Conservation (phyloP, 2,797 vertebrate species). For the Phyllotis vaccarum region DNA sequence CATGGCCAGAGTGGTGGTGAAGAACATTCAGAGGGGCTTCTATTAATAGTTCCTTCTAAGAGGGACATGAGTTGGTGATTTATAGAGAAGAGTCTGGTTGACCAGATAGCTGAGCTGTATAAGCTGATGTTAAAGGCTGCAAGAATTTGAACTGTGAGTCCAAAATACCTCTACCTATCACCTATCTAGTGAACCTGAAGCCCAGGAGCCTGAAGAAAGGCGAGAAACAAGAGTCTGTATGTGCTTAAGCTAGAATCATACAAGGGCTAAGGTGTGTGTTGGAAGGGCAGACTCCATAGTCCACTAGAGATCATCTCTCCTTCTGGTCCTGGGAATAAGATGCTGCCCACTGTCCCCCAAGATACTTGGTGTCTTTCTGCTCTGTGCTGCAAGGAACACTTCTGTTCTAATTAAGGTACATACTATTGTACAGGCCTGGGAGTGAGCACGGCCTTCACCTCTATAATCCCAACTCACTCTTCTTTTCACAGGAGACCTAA, state of each 20-base stretch:
- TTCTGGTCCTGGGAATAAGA: not conserved
- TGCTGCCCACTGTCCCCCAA: accelerated
- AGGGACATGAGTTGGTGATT: not conserved
- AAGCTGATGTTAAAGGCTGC: not conserved
- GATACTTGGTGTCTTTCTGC: not conserved
- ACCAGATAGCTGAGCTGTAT: not conserved
- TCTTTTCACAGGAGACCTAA: no score
- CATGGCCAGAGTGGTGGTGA: not conserved
- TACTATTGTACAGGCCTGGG: accelerated
- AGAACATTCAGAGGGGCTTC: not conserved
- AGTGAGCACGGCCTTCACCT: accelerated
- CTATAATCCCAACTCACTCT: accelerated
- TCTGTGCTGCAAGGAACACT: accelerated
- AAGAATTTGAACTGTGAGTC: not conserved
- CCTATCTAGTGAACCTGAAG: no score
- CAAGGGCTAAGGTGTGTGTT: not conserved
- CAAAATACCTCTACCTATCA: not conserved
- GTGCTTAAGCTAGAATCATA: not conserved
- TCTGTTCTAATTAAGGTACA: not conserved
- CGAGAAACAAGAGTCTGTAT: not conserved
- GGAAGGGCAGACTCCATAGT: not conserved
- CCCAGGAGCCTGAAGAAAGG: not conserved
- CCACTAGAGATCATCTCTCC: not conserved
- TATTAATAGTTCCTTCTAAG: not conserved
- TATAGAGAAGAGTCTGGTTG: not conserved